A percentile compares a stretch with the other conserved stretches of the same genome.
Evolutionary conservation across 2,888 invertebrate species (phyloP).

Genomic region (Mylabris sibirica): DNA sequence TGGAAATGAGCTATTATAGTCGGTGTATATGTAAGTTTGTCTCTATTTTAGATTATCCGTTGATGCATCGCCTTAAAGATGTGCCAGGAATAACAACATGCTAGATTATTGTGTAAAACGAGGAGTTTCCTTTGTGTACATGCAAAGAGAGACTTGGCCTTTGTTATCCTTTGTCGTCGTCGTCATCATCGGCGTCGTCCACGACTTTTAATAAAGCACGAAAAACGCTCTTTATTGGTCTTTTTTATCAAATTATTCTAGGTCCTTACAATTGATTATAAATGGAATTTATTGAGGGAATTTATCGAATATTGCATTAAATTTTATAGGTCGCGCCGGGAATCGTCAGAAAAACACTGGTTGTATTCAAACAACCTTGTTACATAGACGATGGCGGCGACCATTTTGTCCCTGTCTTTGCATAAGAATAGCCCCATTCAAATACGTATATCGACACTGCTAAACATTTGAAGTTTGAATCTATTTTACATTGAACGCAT

Average conservation of each 20-base stretch:
- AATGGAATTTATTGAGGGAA: slow-evolving; percentile 25
- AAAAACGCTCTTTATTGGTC: slow-evolving; percentile 25
- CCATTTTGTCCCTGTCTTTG: slow-evolving; percentile 56
- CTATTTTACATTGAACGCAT: slow-evolving; percentile 50
- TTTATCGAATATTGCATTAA: slow-evolving; percentile 50
- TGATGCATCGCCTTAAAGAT: slow-evolving; percentile 41
- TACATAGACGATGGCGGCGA: slow-evolving; percentile 50
- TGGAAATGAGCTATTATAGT: slow-evolving; percentile 17
- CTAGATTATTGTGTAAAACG: slow-evolving; percentile 41
- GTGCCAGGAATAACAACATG: slow-evolving; percentile 42
- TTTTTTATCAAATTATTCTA: neutral
- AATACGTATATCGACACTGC: slow-evolving; percentile 49
- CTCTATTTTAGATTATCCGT: slow-evolving; percentile 44
- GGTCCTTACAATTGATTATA: no score
- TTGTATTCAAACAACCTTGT: slow-evolving; percentile 55
- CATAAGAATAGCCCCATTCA: slow-evolving; percentile 56
- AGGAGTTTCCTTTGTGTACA: slow-evolving; percentile 39
- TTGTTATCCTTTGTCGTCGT: slow-evolving; percentile 17
- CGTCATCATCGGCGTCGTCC: neutral
- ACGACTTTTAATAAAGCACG: slow-evolving; percentile 12
- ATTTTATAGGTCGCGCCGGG: slow-evolving; percentile 47
- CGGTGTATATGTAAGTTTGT: slow-evolving; percentile 29
- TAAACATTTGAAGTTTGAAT: slow-evolving; percentile 55
- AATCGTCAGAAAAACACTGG: slow-evolving; percentile 50
- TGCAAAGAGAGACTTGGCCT: slow-evolving; percentile 27